Percentiles rank a stretch among this genome's conserved stretches.
These are phyloP conservation scores for Pristionchus exspectatus DNA, from an alignment of 2,888 invertebrate genomes.

Conservation along the genomic window DNA sequence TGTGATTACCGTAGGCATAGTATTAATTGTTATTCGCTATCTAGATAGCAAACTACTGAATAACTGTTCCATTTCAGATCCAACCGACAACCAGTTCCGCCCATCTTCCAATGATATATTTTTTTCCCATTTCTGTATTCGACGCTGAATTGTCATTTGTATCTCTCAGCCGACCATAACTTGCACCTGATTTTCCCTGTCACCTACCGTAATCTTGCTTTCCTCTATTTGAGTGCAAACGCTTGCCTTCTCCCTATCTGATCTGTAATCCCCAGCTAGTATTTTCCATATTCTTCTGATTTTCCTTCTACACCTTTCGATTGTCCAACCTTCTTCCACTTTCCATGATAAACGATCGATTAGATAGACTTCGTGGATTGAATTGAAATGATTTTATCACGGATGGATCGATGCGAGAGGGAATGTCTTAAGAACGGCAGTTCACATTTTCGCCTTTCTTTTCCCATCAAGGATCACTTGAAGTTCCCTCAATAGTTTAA, in stretches of 20 bases:
- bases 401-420: neutral
- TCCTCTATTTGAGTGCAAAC: constrained; percentile 6
- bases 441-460: constrained; percentile 72
- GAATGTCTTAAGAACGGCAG: neutral
- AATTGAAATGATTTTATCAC: no score
- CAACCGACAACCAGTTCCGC: neutral
- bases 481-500: constrained; percentile 93
- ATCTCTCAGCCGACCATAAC: constrained; percentile 8
- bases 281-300: neutral
- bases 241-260: neutral
- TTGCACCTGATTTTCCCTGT: constrained; percentile 1
- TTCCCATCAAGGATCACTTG: constrained; percentile 81
- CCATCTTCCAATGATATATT: neutral
- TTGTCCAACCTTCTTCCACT: constrained; percentile 38
- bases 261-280: neutral
- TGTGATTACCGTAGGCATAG: no score
- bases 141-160: constrained; percentile 43
- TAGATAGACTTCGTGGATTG: neutral
- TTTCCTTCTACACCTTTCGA: neutral
- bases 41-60: no score
- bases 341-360: constrained; percentile 49
- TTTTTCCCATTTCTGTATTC: constrained; percentile 22
- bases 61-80: neutral
- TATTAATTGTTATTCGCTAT: neutral
- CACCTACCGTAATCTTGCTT: constrained; percentile 17